Percentiles rank a stretch among this genome's conserved stretches.
These are phyloP conservation scores for Nannospalax galili DNA, from an alignment of 2,113 vertebrate genomes.

Conservation along the genomic window DNA sequence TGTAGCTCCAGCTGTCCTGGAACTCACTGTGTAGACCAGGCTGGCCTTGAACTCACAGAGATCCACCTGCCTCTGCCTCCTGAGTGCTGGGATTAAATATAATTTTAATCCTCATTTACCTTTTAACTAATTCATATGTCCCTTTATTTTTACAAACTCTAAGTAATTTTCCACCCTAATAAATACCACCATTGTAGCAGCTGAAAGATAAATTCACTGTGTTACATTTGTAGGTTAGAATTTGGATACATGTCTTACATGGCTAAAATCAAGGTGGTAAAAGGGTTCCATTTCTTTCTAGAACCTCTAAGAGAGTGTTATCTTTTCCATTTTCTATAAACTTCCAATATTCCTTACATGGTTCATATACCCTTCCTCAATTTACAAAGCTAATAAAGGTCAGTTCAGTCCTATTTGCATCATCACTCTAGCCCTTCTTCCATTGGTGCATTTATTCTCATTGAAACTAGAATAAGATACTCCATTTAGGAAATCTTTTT, in stretches of 20 bases:
- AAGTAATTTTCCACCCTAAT: not conserved
- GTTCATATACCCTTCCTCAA: not conserved
- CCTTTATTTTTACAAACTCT: not conserved
- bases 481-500: no score
- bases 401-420: not conserved
- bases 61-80: no score
- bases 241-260: not conserved
- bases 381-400: not conserved
- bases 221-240: not conserved
- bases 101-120: not conserved
- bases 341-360: not conserved
- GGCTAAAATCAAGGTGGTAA: not conserved
- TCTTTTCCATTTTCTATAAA: not conserved
- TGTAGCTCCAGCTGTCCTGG: no score
- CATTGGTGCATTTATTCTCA: conserved; percentile 22
- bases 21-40: no score
- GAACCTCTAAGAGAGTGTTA: not conserved
- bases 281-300: not conserved
- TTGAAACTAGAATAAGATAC: not conserved
- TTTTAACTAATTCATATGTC: not conserved
- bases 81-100: no score
- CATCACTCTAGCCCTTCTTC: not conserved
- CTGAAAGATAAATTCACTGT: not conserved
- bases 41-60: no score
- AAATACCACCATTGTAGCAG: not conserved